phyloP scores from a whole-genome alignment of 2,888 invertebrate genomes.

The Halictus quadricinctus region DNA sequence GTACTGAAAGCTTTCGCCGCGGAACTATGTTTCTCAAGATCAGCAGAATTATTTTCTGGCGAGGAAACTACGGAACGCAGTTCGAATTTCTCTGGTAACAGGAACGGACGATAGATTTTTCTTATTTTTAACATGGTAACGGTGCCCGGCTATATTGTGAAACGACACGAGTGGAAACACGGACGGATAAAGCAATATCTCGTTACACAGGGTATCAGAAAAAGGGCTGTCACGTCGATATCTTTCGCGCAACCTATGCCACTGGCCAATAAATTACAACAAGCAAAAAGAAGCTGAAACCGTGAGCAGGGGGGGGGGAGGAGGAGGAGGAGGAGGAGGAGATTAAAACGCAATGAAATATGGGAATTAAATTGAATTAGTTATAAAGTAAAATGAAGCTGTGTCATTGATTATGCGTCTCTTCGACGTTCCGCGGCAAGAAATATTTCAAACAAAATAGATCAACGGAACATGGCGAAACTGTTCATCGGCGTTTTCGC shows the following conservation, averaged over 20 bases:
- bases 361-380: slow-evolving; percentile 32
- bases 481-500: slow-evolving; percentile 27
- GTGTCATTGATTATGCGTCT: slow-evolving; percentile 30
- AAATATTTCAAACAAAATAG: slow-evolving; percentile 17
- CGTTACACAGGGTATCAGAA: slow-evolving; percentile 10
- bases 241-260: not conserved
- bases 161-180: not conserved
- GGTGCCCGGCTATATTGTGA: not conserved
- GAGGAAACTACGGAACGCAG: not conserved
- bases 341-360: slow-evolving; percentile 11
- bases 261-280: slow-evolving; percentile 13
- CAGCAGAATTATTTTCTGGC: not conserved
- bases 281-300: not conserved
- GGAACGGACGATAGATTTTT: not conserved
- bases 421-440: not conserved
- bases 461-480: slow-evolving; percentile 22
- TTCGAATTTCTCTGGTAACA: not conserved
- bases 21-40: not conserved
- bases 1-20: not conserved
- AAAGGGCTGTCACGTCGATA: not conserved
- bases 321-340: not conserved
- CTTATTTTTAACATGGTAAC: slow-evolving; percentile 1
- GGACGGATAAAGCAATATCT: slow-evolving; percentile 14
- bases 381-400: slow-evolving; percentile 48
- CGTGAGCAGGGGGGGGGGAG: not conserved